Percentiles rank a stretch among this genome's conserved stretches.
phyloP scores from a whole-genome alignment of 2,113 vertebrate species.

The Thalassarche chlororhynchos region DNA sequence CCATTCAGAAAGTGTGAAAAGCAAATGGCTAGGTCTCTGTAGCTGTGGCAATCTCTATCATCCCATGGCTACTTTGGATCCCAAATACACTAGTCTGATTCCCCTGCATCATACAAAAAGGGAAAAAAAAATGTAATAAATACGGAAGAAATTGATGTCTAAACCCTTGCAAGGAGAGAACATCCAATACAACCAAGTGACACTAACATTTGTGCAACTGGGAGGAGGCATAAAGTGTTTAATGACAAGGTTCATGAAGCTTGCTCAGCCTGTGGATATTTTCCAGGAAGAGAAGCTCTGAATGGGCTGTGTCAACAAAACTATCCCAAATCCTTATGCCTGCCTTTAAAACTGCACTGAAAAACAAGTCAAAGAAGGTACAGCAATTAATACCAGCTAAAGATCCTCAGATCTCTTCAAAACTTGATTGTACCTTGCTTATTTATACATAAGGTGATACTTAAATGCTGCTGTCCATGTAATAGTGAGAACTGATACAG shows the following conservation, averaged over 20 bases:
- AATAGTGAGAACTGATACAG: neutral
- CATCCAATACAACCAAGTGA: neutral
- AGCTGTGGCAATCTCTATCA: neutral
- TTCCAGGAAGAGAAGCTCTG: slow-evolving; percentile 14
- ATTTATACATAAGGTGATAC: neutral
- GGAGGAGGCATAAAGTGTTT: neutral
- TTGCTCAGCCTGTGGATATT: neutral
- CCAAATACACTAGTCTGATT: neutral
- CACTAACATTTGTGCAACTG: neutral
- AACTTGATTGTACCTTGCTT: neutral
- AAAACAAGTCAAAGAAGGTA: neutral
- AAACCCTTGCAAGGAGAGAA: neutral
- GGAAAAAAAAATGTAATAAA: neutral
- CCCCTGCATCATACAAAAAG: neutral
- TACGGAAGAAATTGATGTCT: neutral
- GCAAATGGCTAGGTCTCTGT: neutral
- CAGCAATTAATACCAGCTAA: neutral
- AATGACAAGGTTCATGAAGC: neutral
- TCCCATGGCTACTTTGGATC: neutral
- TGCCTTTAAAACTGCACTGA: neutral
- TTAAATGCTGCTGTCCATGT: neutral
- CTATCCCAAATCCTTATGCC: neutral
- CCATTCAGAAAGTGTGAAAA: neutral
- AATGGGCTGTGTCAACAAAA: neutral
- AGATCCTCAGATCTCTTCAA: neutral